Conservation (phyloP, 2,888 invertebrate species). For the Polyommatus iphigenia region DNA sequence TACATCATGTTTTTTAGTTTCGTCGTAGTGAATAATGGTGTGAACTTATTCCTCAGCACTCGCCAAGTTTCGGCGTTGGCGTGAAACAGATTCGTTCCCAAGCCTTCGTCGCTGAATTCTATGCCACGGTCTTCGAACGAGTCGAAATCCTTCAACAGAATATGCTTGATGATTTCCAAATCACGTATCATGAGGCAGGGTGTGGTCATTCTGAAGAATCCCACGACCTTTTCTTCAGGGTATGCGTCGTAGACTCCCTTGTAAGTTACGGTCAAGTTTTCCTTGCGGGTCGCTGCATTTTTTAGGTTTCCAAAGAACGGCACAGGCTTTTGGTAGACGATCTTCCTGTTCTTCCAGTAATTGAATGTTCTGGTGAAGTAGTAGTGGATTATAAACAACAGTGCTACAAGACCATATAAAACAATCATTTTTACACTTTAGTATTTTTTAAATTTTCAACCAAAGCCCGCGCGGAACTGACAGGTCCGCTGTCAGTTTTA, state of each 20-base stretch:
- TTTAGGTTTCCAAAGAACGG: constrained; percentile 53
- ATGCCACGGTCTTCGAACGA: constrained; percentile 53
- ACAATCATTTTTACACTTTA: constrained; percentile 13
- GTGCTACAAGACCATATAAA: background rate
- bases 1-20: constrained; percentile 60
- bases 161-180: constrained; percentile 44
- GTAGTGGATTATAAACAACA: constrained; percentile 42
- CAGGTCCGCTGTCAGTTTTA: background rate
- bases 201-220: constrained; percentile 53
- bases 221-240: constrained; percentile 57
- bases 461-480: background rate
- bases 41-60: constrained; percentile 43
- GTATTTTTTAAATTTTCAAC: background rate
- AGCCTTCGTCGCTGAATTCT: constrained; percentile 51
- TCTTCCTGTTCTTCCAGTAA: constrained; percentile 54
- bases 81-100: constrained; percentile 56
- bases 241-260: constrained; percentile 50
- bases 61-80: constrained; percentile 56
- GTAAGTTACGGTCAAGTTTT: constrained; percentile 40
- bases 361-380: constrained; percentile 54
- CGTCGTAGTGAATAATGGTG: constrained; percentile 57
- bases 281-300: constrained; percentile 45
- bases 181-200: constrained; percentile 56
- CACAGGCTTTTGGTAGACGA: constrained; percentile 49
- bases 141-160: constrained; percentile 36